Evolutionary conservation across 2,888 invertebrate genomes (phyloP), one percentile per base, ranked within the genome.

Genomic region (Amiota communis): DNA sequence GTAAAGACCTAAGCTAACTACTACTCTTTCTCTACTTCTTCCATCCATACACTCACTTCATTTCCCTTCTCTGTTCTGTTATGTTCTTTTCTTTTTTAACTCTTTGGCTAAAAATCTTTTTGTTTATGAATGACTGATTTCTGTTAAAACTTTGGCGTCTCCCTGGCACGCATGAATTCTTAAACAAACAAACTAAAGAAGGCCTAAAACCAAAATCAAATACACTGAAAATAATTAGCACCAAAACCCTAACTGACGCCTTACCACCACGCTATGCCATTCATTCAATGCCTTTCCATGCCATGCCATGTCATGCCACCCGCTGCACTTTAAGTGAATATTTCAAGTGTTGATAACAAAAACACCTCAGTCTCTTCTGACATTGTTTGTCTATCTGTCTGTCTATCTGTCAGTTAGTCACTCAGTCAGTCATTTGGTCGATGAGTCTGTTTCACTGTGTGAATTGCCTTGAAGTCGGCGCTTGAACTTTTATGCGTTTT

Each of bases 111-210:
- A 63, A 53, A 53, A 53, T 12, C 53, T n/a, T 63, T 23, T 84
- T 73, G 84, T 85, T 82, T 85, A 83, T 85, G 83, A 82, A 82
- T 83, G 83, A 83, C 81, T 85, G 85, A 84, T 79, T 83, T 83
- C 81, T 85, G 85, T 82, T 83, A 83, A 84, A 83, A 81, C 83
- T 85, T 85, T 84, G 86, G 83, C 83, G 83, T 83, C 83, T 83
- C 77, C 79, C 23, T 76, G 74, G 74, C 84, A 83, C 83, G 83
- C 85, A 84, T 83, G 85, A 84, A 85, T 79, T 84, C 78, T 73
- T 79, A 76, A 84, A 72, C 76, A 73, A 70, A 77, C 71, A 63
- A 63, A 23, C 11, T 12, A 63, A n/a, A 63, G n/a, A 63, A 63
- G 11, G 10, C 64, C 64, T 13, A 57, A 20, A 53, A 57, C 15